Base-by-base conservation (phyloP, 2,797 vertebrate genomes). In the Acipenser transmontanus region DNA sequence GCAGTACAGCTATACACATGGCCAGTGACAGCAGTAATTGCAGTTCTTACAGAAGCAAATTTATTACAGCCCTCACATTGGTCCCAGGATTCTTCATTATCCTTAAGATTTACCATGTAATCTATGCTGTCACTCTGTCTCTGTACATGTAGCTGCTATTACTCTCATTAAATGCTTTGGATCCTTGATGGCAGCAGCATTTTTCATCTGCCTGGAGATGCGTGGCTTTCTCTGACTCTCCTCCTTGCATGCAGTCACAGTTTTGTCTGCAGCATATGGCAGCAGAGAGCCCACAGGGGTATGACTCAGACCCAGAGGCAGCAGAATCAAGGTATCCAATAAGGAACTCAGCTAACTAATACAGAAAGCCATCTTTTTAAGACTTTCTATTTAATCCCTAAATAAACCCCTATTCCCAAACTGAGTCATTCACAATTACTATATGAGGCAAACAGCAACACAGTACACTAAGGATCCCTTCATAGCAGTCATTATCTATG, bases 21-120 rank as follows among this genome's bases (percentile, higher is more conserved):
- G 73, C 69, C 71, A n/a, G 63, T 83, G 84, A 88, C 76, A 85
- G 73, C 81, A 78, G 72, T 85, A 88, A 89, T 85, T 86, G 76
- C 71, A 69, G 63, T 80, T 88, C 80, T 88, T 87, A 81, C 69
- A 85, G 77, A 66, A 62, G 71, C 76, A 74, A 81, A 87, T 90
- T 91, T 87, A 89, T 89, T 86, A 80, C 79, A 79, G 79, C 71
- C 70, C 67, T 74, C 79, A 71, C 69, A 79, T 73, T 79, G 65
- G 79, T 92, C 85, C 83, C 86, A 82, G 78, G 82, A 77, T 90
- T 89, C 86, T 91, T 92, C 83, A 87, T 91, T 91, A 90, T 87
- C 47, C 51, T 76, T 79, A 81, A 91, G 87, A 91, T 89, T 92
- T 88, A 88, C 80, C 78, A 73, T 60, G 73, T 87, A 89, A 89